Base-by-base conservation (phyloP, 2,113 vertebrate species). In the Amblyopsis rosae region DNA sequence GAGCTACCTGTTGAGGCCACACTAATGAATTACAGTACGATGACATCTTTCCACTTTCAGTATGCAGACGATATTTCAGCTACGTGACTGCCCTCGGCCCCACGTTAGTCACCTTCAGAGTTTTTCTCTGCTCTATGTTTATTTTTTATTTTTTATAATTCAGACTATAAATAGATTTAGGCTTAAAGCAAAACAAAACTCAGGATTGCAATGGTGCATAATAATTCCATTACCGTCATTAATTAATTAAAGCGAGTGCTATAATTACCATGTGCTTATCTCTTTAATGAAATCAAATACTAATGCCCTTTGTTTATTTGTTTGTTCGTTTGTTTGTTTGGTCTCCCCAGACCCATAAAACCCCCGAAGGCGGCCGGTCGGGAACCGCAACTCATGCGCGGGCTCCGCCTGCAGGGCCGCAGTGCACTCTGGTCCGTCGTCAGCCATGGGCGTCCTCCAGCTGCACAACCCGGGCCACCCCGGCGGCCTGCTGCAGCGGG, bases 401-500 rank as follows among this genome's bases (percentile, higher is more conserved):
- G 86, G 79, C 76, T 74, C 70, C 62, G 73, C 67, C 59, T 26
- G 26, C 26, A 82, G 87, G 86, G 84, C 73, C 71, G 73, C 92
- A 89, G 84, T 71, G 82, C 65, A 86, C 85, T 95, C 95, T 93
- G 95, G 94, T 95, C 87, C 94, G 93, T 94, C 92, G 93, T 94
- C 92, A 86, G 98, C 96, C 85, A 98, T 98, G 97, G 97, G 96
- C 82, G 90, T 91, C 82, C 96, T 99, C 89, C 97, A 98, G 92
- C 95, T 99, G 81, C 96, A 98, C 92, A 99, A 99, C 90, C 96
- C 96, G 77, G 93, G 93, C 91, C 96, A 99, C 91, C 95, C 98
- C 82, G 87, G 93, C 12, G 94, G 93, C 73, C 94, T 99, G 58
- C 93, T 99, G 90, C 96, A 96, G 91, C 96, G 98, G 88, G 98